Conservation (phyloP, 1,140 invertebrate genomes). For the Popillia japonica region DNA sequence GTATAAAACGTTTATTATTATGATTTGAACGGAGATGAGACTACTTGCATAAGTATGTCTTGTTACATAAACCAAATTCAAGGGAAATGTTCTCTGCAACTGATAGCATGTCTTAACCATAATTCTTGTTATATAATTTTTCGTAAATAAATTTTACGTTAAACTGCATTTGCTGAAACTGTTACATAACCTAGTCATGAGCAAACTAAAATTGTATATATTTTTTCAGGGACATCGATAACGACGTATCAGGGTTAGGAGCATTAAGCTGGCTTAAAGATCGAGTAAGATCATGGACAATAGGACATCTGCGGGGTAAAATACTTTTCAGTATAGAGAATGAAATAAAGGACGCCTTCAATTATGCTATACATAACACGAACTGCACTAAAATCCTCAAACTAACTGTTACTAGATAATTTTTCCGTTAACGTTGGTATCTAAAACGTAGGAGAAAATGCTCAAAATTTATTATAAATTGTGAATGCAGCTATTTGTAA, state of each 20-base stretch:
- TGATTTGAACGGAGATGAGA: neutral
- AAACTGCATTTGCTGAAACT: neutral
- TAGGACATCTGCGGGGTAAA: conserved; percentile 48
- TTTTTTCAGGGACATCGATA: conserved; percentile 52
- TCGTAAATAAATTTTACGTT: neutral
- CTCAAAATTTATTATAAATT: too few relatives aligned
- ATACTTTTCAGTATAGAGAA: conserved; percentile 42
- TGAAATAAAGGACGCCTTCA: conserved; percentile 47
- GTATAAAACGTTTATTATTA: neutral
- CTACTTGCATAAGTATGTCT: too few relatives aligned
- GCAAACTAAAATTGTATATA: conserved; percentile 9
- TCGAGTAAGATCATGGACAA: conserved; percentile 50
- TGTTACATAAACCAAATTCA: too few relatives aligned
- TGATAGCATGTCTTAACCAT: neutral
- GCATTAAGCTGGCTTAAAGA: conserved; percentile 53
- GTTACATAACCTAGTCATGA: neutral
- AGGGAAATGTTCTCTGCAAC: too few relatives aligned
- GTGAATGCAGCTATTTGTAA: too few relatives aligned
- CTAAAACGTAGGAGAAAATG: too few relatives aligned
- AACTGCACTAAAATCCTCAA: conserved; percentile 19
- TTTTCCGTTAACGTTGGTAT: too few relatives aligned
- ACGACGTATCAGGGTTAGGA: conserved; percentile 50
- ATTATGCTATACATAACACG: conserved; percentile 44
- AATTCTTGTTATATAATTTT: neutral
- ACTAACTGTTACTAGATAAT: neutral